Conservation (phyloP, 2,797 vertebrate genomes). For the Enteromius afrohamiltoni region DNA sequence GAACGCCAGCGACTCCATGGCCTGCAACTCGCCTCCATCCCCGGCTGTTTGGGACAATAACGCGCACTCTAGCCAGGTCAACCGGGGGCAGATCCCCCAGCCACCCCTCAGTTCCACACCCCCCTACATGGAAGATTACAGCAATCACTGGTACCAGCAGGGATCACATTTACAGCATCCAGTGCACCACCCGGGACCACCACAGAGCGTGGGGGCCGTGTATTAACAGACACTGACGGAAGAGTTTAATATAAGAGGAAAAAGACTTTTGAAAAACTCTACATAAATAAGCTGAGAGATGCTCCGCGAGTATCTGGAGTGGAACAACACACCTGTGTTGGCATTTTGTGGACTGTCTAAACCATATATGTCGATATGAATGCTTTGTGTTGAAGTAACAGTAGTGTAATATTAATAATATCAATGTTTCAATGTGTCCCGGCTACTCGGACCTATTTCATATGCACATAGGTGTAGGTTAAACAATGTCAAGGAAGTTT, state of each 20-base stretch:
- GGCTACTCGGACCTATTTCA: slow-evolving; percentile 45
- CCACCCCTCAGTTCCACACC: slow-evolving; percentile 90
- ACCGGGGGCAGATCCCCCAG: slow-evolving; percentile 85
- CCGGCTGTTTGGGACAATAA: slow-evolving; percentile 92
- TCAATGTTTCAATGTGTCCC: slow-evolving; percentile 45
- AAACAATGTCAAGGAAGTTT: slow-evolving; percentile 74
- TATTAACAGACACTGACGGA: slow-evolving; percentile 82
- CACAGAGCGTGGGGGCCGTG: slow-evolving; percentile 89
- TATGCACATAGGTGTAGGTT: slow-evolving; percentile 42
- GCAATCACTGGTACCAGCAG: slow-evolving; percentile 93
- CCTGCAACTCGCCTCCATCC: slow-evolving; percentile 94
- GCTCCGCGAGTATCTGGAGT: slow-evolving; percentile 46
- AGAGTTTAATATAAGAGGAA: slow-evolving; percentile 62
- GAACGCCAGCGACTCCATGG: slow-evolving; percentile 98
- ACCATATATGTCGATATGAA: slow-evolving; percentile 24
- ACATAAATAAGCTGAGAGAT: slow-evolving; percentile 60
- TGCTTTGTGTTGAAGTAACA: slow-evolving; percentile 35
- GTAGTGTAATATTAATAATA: slow-evolving; percentile 6
- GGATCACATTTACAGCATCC: slow-evolving; percentile 91
- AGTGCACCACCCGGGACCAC: slow-evolving; percentile 90
- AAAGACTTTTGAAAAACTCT: slow-evolving; percentile 61
- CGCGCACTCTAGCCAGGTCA: slow-evolving; percentile 81
- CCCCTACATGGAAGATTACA: slow-evolving; percentile 92
- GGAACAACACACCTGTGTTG: slow-evolving; percentile 3
- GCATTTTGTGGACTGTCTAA: slow-evolving; percentile 33